Evolutionary conservation across 2,797 vertebrate species (phyloP).

Genomic region (Artibeus jamaicensis): DNA sequence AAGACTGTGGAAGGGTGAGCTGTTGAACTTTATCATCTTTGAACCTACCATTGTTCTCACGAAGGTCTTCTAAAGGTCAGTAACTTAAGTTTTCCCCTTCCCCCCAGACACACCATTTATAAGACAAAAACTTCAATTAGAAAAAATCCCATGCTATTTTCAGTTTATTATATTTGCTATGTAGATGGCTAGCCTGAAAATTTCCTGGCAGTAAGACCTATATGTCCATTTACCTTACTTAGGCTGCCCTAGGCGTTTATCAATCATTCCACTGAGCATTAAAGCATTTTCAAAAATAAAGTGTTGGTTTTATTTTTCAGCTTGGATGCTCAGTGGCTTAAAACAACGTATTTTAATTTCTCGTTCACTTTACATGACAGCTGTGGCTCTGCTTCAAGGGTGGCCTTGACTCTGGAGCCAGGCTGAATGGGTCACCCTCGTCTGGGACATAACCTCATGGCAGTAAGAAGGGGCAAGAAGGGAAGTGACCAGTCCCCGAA

Average conservation of each 20-base stretch:
- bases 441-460: background rate
- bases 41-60: constrained; percentile 40
- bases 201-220: background rate
- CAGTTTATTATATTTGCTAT: background rate
- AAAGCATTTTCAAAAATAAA: background rate
- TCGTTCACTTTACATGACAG: background rate
- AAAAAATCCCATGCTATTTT: background rate
- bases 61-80: constrained; percentile 58
- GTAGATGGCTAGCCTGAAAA: background rate
- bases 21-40: constrained; percentile 32
- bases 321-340: background rate
- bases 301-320: background rate
- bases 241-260: background rate
- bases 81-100: background rate
- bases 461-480: background rate
- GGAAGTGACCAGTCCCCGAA: background rate
- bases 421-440: background rate
- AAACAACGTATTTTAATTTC: background rate
- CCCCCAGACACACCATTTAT: background rate
- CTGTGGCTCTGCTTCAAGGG: background rate
- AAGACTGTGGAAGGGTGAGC: background rate
- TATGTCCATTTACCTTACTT: background rate
- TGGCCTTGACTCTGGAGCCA: background rate
- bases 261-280: background rate
- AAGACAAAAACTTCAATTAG: background rate